These are phyloP conservation scores for Mellilla xanthometata DNA, from an alignment of 2,888 invertebrate genomes.

Conservation along the genomic window DNA sequence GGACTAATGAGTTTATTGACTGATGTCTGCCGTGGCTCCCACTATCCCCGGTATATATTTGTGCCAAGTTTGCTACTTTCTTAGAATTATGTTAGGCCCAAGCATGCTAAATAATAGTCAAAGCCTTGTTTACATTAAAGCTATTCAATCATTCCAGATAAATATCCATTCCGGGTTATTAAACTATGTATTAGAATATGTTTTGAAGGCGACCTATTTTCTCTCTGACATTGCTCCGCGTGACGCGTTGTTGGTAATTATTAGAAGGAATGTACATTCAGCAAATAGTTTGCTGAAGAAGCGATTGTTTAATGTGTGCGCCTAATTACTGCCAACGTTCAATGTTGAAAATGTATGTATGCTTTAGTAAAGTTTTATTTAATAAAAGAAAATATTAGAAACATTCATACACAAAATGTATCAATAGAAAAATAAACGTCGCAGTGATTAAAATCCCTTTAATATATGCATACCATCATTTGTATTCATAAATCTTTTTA, in stretches of 20 bases:
- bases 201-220: slow-evolving; percentile 62
- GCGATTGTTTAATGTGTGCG: slow-evolving; percentile 4
- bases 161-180: neutral
- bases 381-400: too few species aligned
- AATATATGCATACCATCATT: too few species aligned
- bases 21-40: slow-evolving; percentile 82
- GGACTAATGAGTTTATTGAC: slow-evolving; percentile 80
- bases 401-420: too few species aligned
- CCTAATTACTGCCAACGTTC: neutral
- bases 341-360: too few species aligned
- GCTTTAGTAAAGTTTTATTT: too few species aligned
- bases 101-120: neutral
- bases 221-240: slow-evolving; percentile 72
- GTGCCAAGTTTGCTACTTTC: slow-evolving; percentile 37
- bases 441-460: too few species aligned
- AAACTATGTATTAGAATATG: slow-evolving; percentile 10
- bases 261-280: slow-evolving; percentile 33
- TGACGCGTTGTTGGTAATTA: slow-evolving; percentile 67
- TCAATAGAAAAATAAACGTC: too few species aligned
- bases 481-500: too few species aligned
- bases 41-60: slow-evolving; percentile 80
- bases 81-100: neutral
- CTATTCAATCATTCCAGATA: neutral
- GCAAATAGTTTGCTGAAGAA: slow-evolving; percentile 29
- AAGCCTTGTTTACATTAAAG: slow-evolving; percentile 1